A percentile compares a stretch with the other conserved stretches of the same genome.
Conservation (phyloP, 1,140 invertebrate species). For the Apocrypta bakeri region DNA sequence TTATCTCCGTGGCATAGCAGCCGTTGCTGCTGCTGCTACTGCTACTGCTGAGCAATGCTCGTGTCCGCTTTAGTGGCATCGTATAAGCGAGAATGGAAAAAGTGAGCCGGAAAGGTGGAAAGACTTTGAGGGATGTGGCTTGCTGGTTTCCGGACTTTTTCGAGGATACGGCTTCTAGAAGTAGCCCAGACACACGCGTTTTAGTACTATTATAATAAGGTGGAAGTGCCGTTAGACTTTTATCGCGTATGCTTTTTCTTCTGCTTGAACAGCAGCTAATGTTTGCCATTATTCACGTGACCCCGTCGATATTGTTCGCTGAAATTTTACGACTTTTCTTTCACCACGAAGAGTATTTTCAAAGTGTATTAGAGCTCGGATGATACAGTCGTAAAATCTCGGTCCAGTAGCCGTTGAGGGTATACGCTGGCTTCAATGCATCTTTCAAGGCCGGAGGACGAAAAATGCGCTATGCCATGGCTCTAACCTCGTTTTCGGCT, state of each 20-base stretch:
- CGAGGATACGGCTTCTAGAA: background rate
- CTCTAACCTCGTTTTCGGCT: background rate
- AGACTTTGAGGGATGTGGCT: background rate
- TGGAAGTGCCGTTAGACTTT: background rate
- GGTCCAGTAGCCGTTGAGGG: no score
- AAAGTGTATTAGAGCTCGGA: no score
- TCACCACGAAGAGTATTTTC: no score
- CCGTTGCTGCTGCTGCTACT: background rate
- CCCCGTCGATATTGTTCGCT: background rate
- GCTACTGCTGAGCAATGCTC: background rate
- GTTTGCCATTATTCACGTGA: background rate
- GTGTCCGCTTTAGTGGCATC: background rate
- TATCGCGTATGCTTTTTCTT: background rate
- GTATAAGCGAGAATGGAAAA: background rate
- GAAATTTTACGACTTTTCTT: background rate
- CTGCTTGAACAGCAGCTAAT: background rate
- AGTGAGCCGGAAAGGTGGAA: background rate
- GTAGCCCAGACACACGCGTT: background rate
- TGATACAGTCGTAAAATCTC: no score
- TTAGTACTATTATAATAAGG: slow-evolving; percentile 29
- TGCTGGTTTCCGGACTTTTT: slow-evolving; percentile 1
- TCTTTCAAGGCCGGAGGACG: background rate
- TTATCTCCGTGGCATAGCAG: background rate
- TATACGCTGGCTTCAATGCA: background rate
- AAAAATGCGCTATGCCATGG: background rate